Base-by-base conservation (phyloP, 2,113 vertebrate species). In the Larimichthys polyactis region DNA sequence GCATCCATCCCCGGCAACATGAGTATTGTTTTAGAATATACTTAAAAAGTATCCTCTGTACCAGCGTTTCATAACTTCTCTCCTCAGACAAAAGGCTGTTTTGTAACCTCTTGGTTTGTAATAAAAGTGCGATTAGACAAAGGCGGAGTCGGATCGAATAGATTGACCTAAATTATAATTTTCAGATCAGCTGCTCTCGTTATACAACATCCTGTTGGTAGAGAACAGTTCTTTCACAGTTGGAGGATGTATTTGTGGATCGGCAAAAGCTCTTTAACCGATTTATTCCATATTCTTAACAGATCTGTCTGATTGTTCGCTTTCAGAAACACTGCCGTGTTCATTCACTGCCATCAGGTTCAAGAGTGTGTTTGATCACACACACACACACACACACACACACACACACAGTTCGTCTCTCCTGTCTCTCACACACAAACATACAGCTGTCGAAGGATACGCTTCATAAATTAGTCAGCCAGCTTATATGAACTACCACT, bases 391-490 rank as follows among this genome's bases (percentile, higher is more conserved):
- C 19, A 43, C 12, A 44, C 36, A 71, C 24, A 64, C 36, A 71
- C 24, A 64, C 16, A 40, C 36, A 40, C 36, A 67, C 44, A 54
- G 6, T 22, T 11, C 19, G 12, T 15, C 36, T 6, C 16, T 73
- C 8, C 8, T 67, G 29, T 62, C 12, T 63, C 7, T 36, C 19
- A 43, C 12, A 44, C 36, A 71, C 24, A 59, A 11, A 57, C 44
- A 59, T 11, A n/a, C 11, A 70, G n/a, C 7, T 52, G 62, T 78
- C 70, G 12, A 22, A 60, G 65, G 19, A 51, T 2, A 15, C 32
- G 64, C 16, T 40, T 62, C 66, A 72, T 87, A 85, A 85, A 83
- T 87, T 72, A 81, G 29, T 59, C 73, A 43, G 5, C 11, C 59
- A 58, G 54, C 63, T 64, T 10, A 79, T 66, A 66, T 62, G 60